Evolutionary conservation across 2,888 invertebrate species (phyloP).

Genomic region (Apocheima hispidaria): DNA sequence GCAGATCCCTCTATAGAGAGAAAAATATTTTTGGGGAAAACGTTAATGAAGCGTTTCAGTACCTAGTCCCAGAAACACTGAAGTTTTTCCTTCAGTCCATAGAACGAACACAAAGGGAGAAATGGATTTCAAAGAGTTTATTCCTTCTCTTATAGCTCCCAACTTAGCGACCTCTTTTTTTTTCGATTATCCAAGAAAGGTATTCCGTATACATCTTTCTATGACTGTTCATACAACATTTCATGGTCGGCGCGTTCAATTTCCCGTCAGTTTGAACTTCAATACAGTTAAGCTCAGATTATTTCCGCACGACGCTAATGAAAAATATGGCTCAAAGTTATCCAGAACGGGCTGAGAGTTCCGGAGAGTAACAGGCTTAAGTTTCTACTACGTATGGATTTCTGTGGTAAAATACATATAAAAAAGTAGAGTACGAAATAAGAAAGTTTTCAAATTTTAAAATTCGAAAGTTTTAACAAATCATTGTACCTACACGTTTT

Average conservation of each 20-base stretch:
- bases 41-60: no score
- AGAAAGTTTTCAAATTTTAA: no score
- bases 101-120: no score
- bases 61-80: no score
- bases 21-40: no score
- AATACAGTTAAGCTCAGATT: conserved; percentile 35
- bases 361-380: not conserved
- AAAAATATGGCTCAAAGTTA: conserved; percentile 21
- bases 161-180: not conserved
- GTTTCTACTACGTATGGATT: not conserved
- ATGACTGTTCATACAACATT: conserved; percentile 14
- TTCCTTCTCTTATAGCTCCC: no score
- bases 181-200: not conserved
- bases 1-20: no score
- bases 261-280: conserved; percentile 39
- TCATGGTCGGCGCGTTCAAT: conserved; percentile 36
- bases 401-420: not conserved
- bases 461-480: no score
- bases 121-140: no score
- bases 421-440: no score
- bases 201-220: not conserved
- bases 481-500: no score
- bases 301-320: conserved; percentile 29
- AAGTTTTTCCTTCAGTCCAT: no score
- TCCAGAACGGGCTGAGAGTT: not conserved